Conservation (phyloP, 2,113 vertebrate genomes). For the Barnardius zonarius region DNA sequence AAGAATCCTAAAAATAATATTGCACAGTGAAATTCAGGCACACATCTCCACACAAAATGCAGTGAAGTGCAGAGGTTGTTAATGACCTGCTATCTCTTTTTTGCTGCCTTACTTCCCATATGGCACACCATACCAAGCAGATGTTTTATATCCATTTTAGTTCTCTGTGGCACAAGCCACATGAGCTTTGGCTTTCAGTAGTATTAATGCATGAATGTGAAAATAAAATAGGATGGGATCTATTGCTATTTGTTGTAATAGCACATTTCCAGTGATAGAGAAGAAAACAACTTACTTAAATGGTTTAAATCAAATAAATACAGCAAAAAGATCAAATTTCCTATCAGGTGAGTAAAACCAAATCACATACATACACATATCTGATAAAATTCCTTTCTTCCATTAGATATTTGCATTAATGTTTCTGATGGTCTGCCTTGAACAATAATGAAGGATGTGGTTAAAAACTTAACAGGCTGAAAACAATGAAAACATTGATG, state of each 20-base stretch:
- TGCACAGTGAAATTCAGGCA: background rate
- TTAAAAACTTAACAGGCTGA: background rate
- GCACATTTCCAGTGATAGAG: accelerated
- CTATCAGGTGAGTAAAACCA: background rate
- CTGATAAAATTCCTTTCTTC: background rate
- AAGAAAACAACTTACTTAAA: background rate
- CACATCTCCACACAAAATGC: background rate
- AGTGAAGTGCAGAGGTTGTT: background rate
- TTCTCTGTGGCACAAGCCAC: background rate
- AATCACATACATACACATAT: background rate
- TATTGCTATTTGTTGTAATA: background rate
- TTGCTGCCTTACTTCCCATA: background rate
- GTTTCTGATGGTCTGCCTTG: background rate
- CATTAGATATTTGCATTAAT: background rate
- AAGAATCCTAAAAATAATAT: background rate
- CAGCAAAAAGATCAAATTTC: background rate
- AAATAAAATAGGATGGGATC: background rate
- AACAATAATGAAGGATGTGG: background rate
- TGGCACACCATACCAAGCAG: background rate
- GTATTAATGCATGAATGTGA: background rate
- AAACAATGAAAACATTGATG: conserved; percentile 8
- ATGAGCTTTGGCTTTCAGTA: background rate
- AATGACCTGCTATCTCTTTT: background rate
- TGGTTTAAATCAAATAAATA: background rate
- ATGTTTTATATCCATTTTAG: background rate